These are phyloP conservation scores for Apeltes quadracus DNA, from an alignment of 2,113 vertebrate genomes.

Conservation along the genomic window DNA sequence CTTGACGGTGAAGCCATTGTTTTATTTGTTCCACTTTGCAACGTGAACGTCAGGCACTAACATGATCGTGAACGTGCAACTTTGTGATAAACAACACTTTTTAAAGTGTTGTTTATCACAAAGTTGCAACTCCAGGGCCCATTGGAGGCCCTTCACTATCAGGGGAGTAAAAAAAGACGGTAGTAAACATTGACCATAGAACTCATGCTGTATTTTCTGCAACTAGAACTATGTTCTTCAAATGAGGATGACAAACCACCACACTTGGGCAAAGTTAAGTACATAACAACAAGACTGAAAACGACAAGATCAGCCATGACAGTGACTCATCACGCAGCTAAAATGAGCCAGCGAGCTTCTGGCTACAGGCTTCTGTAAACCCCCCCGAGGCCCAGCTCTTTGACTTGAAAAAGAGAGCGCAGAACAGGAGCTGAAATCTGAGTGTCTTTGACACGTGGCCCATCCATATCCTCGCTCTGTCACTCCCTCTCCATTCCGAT, in stretches of 20 bases:
- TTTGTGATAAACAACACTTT: too few relatives aligned
- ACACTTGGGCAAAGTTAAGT: not conserved
- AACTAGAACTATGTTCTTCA: not conserved
- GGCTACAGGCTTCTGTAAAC: constrained; percentile 16
- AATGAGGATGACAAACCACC: not conserved
- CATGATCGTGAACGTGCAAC: too few relatives aligned
- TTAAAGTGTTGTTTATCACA: too few relatives aligned
- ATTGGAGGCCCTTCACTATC: too few relatives aligned
- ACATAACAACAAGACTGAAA: constrained; percentile 17
- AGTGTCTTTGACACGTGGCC: constrained; percentile 86
- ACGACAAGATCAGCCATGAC: constrained; percentile 27
- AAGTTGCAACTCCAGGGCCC: not conserved
- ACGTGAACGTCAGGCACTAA: too few relatives aligned
- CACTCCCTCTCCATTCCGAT: constrained; percentile 87
- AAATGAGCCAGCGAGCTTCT: constrained; percentile 33
- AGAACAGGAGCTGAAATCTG: constrained; percentile 72
- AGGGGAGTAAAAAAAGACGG: not conserved
- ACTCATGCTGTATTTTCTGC: not conserved
- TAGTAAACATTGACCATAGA: not conserved
- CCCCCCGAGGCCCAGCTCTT: constrained; percentile 27
- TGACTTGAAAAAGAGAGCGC: constrained; percentile 53
- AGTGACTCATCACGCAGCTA: constrained; percentile 20
- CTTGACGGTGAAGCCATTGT: not conserved
- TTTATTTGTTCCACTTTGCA: not conserved
- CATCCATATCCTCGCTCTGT: constrained; percentile 85